A percentile compares a stretch with the other conserved stretches of the same genome.
Evolutionary conservation across 2,113 vertebrate genomes (phyloP).

Genomic region (Dermatemys mawii): DNA sequence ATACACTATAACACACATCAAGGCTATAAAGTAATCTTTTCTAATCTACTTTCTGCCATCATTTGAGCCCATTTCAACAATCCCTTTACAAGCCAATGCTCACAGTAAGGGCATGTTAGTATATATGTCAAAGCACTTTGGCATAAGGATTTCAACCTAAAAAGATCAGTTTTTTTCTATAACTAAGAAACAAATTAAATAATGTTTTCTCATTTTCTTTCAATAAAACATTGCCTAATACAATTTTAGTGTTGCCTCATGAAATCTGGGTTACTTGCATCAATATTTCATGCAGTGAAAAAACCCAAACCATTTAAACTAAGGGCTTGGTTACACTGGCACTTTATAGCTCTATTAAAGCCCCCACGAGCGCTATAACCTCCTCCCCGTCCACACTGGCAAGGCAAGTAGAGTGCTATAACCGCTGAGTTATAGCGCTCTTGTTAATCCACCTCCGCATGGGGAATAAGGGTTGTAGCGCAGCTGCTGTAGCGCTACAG

Average conservation of each 20-base stretch:
- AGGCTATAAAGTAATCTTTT: neutral
- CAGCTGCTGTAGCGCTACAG: too few species aligned
- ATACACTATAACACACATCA: neutral
- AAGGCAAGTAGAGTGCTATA: too few species aligned
- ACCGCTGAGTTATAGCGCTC: too few species aligned
- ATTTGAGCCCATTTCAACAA: neutral
- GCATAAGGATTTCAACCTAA: neutral
- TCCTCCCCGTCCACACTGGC: too few species aligned
- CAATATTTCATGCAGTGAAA: neutral
- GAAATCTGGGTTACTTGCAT: neutral
- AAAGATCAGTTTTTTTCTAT: neutral
- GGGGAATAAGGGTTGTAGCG: too few species aligned
- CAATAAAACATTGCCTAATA: neutral
- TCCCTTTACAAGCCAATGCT: neutral
- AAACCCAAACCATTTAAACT: neutral
- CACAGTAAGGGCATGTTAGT: neutral
- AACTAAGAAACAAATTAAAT: neutral
- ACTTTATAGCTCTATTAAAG: too few species aligned
- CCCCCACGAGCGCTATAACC: too few species aligned
- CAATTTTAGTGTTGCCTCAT: neutral
- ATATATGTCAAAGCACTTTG: neutral
- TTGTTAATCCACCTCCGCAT: too few species aligned
- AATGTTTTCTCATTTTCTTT: neutral
- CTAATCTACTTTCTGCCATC: conserved; percentile 5
- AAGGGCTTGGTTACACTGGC: too few species aligned